Evolutionary conservation across 2,888 invertebrate genomes (phyloP), one percentile per base, ranked within the genome.

Genomic region (Chelonus formosanus): DNA sequence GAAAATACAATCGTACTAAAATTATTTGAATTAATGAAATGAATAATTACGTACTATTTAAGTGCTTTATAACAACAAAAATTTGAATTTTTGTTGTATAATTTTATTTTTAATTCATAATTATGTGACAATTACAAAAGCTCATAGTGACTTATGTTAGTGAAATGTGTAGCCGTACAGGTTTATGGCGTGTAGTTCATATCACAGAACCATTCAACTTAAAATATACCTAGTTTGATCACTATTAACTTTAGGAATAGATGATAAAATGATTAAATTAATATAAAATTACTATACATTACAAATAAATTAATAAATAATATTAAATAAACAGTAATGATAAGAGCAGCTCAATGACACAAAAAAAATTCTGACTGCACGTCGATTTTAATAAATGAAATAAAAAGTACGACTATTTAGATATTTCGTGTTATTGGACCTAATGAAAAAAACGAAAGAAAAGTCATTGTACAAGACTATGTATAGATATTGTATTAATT

Each of bases 281-380:
- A 56, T 31, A 62, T 43, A 40, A 43, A 52, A 34, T 44, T 56
- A 36, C 20, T 20, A 1, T 64, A 65, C 61, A 54, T 50, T 44
- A 53, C 50, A 72, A 74, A 71, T 47, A 65, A 73, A 70, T 71
- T 65, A 67, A 72, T 70, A 73, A 72, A 75, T 73, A 65, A 56
- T 63, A 53, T 50, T 73, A 5, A 73, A 71, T 73, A 76, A 78
- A 69, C 78, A 79, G 78, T 72, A 76, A 71, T 77, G 76, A 78
- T 78, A 78, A 79, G 76, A 78, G 78, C 78, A 78, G 80, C 81
- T 81, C 81, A 82, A 81, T 79, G 79, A 82, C 80, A 78, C 76
- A 76, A 79, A 80, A 50, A 40, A 60, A 52, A 20, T 20, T 40
- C 55, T 55, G 55, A 40, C 55, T 61, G 31, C 47, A 20, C 20